These are phyloP conservation scores for Rhimphoctona megacephalus DNA, from an alignment of 2,888 invertebrate genomes.

Conservation along the genomic window DNA sequence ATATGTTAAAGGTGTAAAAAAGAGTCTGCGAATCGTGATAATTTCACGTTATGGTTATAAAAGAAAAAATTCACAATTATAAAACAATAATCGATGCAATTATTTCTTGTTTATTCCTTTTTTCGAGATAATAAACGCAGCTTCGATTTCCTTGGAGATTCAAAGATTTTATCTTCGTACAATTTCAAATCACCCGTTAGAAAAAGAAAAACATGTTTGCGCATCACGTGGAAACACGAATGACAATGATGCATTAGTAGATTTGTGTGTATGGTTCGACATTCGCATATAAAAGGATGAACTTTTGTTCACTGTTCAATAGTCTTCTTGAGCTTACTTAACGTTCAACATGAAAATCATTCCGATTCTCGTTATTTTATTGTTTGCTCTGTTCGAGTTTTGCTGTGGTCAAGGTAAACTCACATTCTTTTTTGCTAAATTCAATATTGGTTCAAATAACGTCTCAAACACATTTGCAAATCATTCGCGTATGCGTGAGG, in stretches of 20 bases:
- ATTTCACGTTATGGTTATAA: background rate
- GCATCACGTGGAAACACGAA: constrained; percentile 12
- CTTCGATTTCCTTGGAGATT: background rate
- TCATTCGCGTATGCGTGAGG: background rate
- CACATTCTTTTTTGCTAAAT: background rate
- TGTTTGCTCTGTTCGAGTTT: constrained; percentile 33
- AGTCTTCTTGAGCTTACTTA: constrained; percentile 28
- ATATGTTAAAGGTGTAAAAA: background rate
- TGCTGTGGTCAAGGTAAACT: constrained; percentile 51
- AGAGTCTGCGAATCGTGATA: background rate
- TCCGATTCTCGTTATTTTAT: constrained; percentile 29
- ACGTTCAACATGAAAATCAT: constrained; percentile 51
- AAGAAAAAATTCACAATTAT: constrained; percentile 3
- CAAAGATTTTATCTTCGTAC: background rate
- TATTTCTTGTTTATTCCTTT: background rate
- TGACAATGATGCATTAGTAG: constrained; percentile 33
- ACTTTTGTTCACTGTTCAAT: background rate
- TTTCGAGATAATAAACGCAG: background rate
- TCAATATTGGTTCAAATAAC: background rate
- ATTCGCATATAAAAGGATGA: constrained; percentile 55
- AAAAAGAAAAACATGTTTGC: background rate
- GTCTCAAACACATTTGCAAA: background rate
- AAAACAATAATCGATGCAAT: background rate
- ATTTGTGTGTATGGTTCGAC: background rate
- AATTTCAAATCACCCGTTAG: constrained; percentile 34